Conservation (phyloP, 1,140 invertebrate genomes). For the Pseudomyrmex concolor region DNA sequence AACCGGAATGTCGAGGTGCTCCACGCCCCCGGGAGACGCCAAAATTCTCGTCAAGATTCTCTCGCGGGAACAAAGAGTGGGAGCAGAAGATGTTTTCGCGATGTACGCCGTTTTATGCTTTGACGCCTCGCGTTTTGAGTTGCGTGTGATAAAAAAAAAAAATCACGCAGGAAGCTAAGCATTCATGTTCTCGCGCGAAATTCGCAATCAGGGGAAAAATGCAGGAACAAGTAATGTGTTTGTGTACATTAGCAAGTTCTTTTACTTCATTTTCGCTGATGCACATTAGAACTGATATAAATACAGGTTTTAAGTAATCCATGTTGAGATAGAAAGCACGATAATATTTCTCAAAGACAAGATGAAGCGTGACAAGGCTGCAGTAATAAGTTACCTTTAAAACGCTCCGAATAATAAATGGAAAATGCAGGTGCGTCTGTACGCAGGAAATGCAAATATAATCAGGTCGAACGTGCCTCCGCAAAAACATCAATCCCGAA, state of each 20-base stretch:
- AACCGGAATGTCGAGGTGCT: conserved; percentile 70
- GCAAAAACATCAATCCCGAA: not conserved
- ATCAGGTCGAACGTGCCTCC: not conserved
- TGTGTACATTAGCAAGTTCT: not conserved
- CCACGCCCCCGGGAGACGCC: conserved; percentile 43
- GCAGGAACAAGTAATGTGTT: not conserved
- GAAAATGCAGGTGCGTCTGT: not conserved
- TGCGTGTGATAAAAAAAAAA: not conserved
- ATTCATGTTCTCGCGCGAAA: too few species aligned
- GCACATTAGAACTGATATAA: not conserved
- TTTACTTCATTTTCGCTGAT: not conserved
- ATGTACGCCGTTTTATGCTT: not conserved
- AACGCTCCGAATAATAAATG: not conserved
- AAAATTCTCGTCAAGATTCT: conserved; percentile 65
- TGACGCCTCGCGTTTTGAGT: not conserved
- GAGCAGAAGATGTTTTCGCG: conserved; percentile 29
- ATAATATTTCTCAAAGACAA: not conserved
- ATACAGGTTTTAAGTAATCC: not conserved
- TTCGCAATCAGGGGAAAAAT: not conserved
- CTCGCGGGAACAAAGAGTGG: conserved; percentile 16
- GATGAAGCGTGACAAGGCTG: not conserved
- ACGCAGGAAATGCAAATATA: not conserved
- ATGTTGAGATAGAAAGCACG: not conserved
- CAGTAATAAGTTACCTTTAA: not conserved
- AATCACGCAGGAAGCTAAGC: too few species aligned